These are phyloP conservation scores for Labia minor DNA, from an alignment of 2,888 invertebrate genomes.

Conservation along the genomic window DNA sequence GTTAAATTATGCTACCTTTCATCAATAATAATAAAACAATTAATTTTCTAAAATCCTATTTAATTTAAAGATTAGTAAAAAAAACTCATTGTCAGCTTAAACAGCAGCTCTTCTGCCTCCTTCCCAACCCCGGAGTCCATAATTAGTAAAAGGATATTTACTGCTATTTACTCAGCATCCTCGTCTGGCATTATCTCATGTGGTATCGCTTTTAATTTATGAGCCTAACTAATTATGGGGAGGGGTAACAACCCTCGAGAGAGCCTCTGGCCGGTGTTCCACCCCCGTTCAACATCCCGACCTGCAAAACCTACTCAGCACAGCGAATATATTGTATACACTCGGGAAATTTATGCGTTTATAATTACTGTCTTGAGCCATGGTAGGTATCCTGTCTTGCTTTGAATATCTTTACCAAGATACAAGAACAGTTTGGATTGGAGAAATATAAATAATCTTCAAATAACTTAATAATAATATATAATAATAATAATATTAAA, in stretches of 20 bases:
- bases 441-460: no score
- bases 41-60: not conserved
- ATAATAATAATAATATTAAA: no score
- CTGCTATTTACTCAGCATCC: not conserved
- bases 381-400: no score
- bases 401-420: no score
- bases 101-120: not conserved
- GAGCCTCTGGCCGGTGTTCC: not conserved
- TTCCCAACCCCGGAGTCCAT: not conserved
- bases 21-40: not conserved
- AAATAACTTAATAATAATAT: no score
- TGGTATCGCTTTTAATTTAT: not conserved
- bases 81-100: not conserved
- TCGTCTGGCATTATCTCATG: not conserved
- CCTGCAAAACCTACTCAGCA: not conserved
- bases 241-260: not conserved
- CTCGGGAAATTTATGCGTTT: not conserved
- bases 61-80: not conserved
- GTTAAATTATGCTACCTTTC: not conserved
- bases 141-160: not conserved
- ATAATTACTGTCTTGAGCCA: not conserved
- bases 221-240: not conserved
- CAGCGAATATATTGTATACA: not conserved
- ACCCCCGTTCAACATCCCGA: not conserved
- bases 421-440: no score